Evolutionary conservation across 35 echinoderm and acorn worm genomes (phyloP).

Genomic region (Eucidaris tribuloides): DNA sequence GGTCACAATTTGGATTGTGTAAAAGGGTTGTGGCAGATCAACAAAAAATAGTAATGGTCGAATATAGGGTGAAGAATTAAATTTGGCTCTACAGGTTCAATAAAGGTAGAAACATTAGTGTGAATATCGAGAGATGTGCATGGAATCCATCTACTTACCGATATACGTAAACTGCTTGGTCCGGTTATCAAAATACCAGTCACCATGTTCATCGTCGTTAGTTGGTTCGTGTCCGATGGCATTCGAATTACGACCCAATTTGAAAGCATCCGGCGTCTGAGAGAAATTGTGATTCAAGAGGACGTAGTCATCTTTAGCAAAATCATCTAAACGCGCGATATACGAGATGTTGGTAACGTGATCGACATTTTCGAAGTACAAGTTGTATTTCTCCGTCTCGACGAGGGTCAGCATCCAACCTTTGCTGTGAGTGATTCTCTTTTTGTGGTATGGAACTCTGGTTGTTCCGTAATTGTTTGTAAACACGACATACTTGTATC

Average conservation of each 20-base stretch:
- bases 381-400: slow-evolving; percentile 55
- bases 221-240: slow-evolving; percentile 38
- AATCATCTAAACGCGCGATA: slow-evolving; percentile 62
- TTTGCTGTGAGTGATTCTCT: slow-evolving; percentile 66
- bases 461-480: slow-evolving; percentile 65
- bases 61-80: too few species aligned
- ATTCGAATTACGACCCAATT: slow-evolving; percentile 37
- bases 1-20: too few species aligned
- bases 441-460: slow-evolving; percentile 59
- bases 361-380: slow-evolving; percentile 79
- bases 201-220: slow-evolving; percentile 56
- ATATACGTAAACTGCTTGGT: too few species aligned
- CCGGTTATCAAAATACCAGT: slow-evolving; percentile 71
- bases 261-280: slow-evolving; percentile 76
- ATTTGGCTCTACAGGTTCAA: too few species aligned
- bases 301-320: slow-evolving; percentile 74
- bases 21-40: too few species aligned
- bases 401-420: slow-evolving; percentile 97
- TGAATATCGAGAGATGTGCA: too few species aligned
- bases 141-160: too few species aligned
- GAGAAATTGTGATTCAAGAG: slow-evolving; percentile 87
- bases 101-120: too few species aligned
- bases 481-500: slow-evolving; percentile 69
- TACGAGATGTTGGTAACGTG: slow-evolving; percentile 97
- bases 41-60: too few species aligned